Conservation (phyloP, 2,797 vertebrate species). For the Lepus oiostolus region DNA sequence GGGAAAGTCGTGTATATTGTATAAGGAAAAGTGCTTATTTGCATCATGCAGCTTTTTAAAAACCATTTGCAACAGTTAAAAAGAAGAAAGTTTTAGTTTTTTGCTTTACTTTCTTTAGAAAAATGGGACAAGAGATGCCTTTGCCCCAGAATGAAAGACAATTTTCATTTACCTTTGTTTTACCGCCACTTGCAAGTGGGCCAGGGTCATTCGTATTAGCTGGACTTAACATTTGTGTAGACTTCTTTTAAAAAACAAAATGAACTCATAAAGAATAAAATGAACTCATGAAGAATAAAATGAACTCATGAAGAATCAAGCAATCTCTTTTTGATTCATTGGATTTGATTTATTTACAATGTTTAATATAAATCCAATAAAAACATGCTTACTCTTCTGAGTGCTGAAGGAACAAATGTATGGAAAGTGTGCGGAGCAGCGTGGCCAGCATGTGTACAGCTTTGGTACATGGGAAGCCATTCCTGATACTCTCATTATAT, state of each 20-base stretch:
- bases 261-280: background rate
- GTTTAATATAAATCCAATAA: background rate
- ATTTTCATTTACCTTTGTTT: background rate
- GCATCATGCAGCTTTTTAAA: too few relatives aligned
- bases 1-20: background rate
- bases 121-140: background rate
- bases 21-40: background rate
- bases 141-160: background rate
- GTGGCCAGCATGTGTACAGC: background rate
- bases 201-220: background rate
- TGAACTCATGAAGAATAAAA: background rate
- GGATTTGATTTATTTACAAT: slow-evolving; percentile 4
- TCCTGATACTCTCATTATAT: background rate
- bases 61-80: background rate
- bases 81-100: background rate
- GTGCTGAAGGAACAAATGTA: background rate
- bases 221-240: background rate
- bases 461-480: background rate
- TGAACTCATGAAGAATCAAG: background rate
- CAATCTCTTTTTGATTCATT: background rate
- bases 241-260: slow-evolving; percentile 3
- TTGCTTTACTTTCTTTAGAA: background rate
- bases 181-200: background rate
- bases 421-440: background rate
- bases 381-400: background rate